These are phyloP conservation scores for Drosophila tani DNA, from an alignment of 1,140 invertebrate species.

Conservation along the genomic window DNA sequence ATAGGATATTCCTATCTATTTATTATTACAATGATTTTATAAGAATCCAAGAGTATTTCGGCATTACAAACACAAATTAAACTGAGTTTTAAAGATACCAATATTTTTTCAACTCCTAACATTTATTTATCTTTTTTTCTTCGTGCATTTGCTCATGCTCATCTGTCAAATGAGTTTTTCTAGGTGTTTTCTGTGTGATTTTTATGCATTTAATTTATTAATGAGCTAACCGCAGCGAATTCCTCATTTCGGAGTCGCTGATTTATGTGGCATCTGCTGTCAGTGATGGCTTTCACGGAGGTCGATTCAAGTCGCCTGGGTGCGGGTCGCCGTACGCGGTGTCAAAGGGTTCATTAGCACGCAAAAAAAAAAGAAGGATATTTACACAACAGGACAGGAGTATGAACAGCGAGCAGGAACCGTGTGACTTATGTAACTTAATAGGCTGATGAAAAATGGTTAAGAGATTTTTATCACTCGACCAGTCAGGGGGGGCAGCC, in stretches of 20 bases:
- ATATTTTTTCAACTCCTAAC: too few species aligned
- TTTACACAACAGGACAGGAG: constrained; percentile 53
- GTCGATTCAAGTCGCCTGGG: constrained; percentile 7
- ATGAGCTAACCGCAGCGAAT: constrained; percentile 65
- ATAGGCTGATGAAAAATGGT: constrained; percentile 79
- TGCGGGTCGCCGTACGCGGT: constrained; percentile 18
- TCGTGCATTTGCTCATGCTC: neutral
- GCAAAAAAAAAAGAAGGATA: constrained; percentile 66
- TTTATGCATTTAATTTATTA: constrained; percentile 75
- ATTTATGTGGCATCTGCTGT: constrained; percentile 71
- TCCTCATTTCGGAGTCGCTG: constrained; percentile 39
- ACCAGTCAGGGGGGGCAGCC: constrained; percentile 31
- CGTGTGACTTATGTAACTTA: constrained; percentile 79
- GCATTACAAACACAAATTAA: too few species aligned
- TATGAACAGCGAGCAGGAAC: constrained; percentile 3
- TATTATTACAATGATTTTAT: too few species aligned
- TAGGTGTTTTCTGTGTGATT: constrained; percentile 68
- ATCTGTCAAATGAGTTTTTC: neutral
- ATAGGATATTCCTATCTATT: too few species aligned
- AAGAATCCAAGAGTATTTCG: too few species aligned
- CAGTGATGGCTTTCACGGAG: constrained; percentile 58
- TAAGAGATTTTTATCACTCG: constrained; percentile 74
- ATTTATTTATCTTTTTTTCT: neutral
- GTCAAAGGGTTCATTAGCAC: constrained; percentile 77
- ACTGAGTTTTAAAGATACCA: too few species aligned